Evolutionary conservation across 2,797 vertebrate species (phyloP).

Genomic region (Enteromius trimaculatus): DNA sequence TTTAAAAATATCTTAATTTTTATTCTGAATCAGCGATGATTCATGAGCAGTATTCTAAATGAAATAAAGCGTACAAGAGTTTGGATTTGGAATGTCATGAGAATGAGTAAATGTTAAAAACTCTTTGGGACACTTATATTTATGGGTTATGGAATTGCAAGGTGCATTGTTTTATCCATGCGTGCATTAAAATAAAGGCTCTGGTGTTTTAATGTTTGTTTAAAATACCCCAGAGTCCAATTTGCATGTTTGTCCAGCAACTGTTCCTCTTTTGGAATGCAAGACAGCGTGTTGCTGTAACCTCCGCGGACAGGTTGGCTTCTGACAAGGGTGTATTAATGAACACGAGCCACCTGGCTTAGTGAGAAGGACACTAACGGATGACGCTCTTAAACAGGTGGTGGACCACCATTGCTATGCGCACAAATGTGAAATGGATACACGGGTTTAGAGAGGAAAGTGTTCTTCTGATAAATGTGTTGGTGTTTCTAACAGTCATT

Average conservation of each 20-base stretch:
- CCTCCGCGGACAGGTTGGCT: conserved; percentile 55
- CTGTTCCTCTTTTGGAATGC: conserved; percentile 45
- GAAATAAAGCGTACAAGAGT: not conserved
- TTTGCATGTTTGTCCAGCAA: conserved; percentile 35
- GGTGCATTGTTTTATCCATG: not conserved
- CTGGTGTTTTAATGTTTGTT: not conserved
- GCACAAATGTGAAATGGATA: not conserved
- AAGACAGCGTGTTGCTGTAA: conserved; percentile 57
- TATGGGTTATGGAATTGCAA: not conserved
- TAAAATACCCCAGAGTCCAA: not conserved
- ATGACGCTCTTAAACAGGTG: not conserved
- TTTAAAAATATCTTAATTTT: too few relatives aligned
- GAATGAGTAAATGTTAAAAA: not conserved
- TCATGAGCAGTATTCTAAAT: not conserved
- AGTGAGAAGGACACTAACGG: conserved; percentile 44
- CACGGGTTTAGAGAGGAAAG: not conserved
- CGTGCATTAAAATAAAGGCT: not conserved
- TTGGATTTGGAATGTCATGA: not conserved
- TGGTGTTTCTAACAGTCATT: not conserved
- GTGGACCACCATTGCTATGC: not conserved
- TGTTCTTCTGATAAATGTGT: not conserved
- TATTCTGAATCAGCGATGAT: not conserved
- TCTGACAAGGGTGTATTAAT: conserved; percentile 61
- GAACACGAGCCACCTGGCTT: conserved; percentile 69
- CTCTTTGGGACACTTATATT: not conserved